These are phyloP conservation scores for Chymomyza amoena DNA, from an alignment of 2,888 invertebrate species.

Conservation along the genomic window DNA sequence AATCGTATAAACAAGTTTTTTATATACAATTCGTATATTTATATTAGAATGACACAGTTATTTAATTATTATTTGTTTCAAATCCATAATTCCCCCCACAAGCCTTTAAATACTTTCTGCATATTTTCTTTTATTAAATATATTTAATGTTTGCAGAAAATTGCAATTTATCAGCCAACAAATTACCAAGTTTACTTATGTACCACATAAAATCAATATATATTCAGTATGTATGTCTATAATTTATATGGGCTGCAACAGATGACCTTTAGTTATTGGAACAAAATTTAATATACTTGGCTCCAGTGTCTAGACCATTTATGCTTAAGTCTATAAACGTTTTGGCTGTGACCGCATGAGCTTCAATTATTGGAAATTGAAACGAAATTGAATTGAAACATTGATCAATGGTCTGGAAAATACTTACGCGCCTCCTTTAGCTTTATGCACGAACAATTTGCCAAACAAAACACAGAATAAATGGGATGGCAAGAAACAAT, in stretches of 20 bases:
- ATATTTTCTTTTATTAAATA: background rate
- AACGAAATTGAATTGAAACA: constrained; percentile 42
- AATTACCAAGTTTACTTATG: background rate
- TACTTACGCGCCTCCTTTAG: constrained; percentile 37
- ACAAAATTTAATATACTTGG: background rate
- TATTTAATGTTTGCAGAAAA: background rate
- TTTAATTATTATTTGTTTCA: too few species aligned
- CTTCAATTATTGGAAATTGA: constrained; percentile 62
- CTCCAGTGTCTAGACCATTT: background rate
- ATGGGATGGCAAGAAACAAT: background rate
- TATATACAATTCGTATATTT: too few species aligned
- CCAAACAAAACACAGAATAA: background rate
- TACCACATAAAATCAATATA: background rate
- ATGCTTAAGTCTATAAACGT: background rate
- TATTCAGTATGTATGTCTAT: background rate
- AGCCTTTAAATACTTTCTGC: background rate
- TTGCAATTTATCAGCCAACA: background rate
- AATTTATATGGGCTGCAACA: background rate
- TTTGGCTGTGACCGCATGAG: constrained; percentile 1
- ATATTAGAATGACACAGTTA: too few species aligned
- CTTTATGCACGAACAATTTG: constrained; percentile 32
- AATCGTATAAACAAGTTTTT: too few species aligned
- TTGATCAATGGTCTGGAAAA: constrained; percentile 57
- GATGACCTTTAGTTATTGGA: background rate
- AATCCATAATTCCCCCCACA: too few species aligned